These are phyloP conservation scores for Apodemia duryi DNA, from an alignment of 2,888 invertebrate species.

Conservation along the genomic window DNA sequence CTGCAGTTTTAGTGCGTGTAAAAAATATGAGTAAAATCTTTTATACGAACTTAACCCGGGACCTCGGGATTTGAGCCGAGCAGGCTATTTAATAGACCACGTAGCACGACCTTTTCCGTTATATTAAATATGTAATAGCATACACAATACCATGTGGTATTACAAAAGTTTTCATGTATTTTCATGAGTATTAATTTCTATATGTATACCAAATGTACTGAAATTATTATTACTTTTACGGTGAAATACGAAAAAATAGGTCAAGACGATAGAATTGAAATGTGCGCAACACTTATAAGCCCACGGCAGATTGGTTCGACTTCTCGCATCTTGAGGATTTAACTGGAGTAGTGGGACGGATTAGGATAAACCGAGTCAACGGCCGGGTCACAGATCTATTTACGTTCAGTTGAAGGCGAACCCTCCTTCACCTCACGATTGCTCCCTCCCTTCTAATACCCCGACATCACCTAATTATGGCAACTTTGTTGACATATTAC, in stretches of 20 bases:
- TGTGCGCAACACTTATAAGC: constrained; percentile 20
- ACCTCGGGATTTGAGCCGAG: too few relatives aligned
- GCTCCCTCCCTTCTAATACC: constrained; percentile 39
- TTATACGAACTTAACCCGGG: too few relatives aligned
- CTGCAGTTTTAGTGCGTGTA: too few relatives aligned
- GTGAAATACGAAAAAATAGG: background rate
- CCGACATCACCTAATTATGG: constrained; percentile 48
- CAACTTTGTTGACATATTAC: constrained; percentile 17
- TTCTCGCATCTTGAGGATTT: constrained; percentile 47
- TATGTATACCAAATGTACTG: too few relatives aligned
- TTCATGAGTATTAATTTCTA: too few relatives aligned
- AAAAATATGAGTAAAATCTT: too few relatives aligned
- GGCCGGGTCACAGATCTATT: constrained; percentile 78
- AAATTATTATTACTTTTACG: too few relatives aligned
- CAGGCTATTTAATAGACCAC: too few relatives aligned
- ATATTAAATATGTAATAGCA: too few relatives aligned
- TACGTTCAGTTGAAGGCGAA: constrained; percentile 56
- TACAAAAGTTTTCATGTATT: too few relatives aligned
- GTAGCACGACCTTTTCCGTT: too few relatives aligned
- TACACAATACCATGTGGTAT: too few relatives aligned
- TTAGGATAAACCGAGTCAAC: constrained; percentile 78
- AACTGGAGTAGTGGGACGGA: constrained; percentile 78
- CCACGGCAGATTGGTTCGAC: constrained; percentile 39
- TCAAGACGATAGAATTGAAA: constrained; percentile 7
- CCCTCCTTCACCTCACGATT: constrained; percentile 49